Evolutionary conservation across 2,888 invertebrate genomes (phyloP), one percentile per base, ranked within the genome.

Genomic region (Tricholauxania praeusta): DNA sequence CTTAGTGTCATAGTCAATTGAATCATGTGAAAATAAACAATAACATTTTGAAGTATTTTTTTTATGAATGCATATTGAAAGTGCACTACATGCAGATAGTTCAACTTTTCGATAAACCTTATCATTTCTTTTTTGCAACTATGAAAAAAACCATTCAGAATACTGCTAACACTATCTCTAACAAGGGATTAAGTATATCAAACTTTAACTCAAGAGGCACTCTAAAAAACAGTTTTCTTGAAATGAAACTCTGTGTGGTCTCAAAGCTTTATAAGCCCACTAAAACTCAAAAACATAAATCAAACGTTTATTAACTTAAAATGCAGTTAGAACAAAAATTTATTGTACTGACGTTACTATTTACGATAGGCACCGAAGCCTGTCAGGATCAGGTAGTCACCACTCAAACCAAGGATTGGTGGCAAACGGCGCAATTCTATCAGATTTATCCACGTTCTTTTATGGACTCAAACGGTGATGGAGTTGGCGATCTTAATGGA

Each of bases 371-470:
- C 12, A 48, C 12, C 0, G 48, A 28, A 14, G 64, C 74, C 19
- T 80, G 80, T 14, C 76, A 75, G 66, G 75, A 71, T 59, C 19
- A 32, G 10, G 17, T 7, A 5, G 6, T 14, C 39, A 63, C 32
- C 60, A 22, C 60, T 4, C 7, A 22, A 8, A 62, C 60, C 10
- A 78, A 78, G 17, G 82, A 82, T 69, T 81, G 82, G 82, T 82
- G 81, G 80, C 72, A 82, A 74, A 81, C 79, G 10, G 82, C 79
- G 2, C 81, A 82, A 28, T 90, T 93, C 80, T 96, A 96, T 85
- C 93, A 95, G 83, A 91, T 94, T 49, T 93, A 93, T 81, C 92
- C 93, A 0, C 89, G 92, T 77, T 93, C 94, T 1, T 95, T 93
- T 87, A 90, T 90, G 84, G 96, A 96, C 84, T 91, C 91, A 22